These are phyloP conservation scores for Nansenia antarctica DNA, from an alignment of 2,113 vertebrate species.

Conservation along the genomic window DNA sequence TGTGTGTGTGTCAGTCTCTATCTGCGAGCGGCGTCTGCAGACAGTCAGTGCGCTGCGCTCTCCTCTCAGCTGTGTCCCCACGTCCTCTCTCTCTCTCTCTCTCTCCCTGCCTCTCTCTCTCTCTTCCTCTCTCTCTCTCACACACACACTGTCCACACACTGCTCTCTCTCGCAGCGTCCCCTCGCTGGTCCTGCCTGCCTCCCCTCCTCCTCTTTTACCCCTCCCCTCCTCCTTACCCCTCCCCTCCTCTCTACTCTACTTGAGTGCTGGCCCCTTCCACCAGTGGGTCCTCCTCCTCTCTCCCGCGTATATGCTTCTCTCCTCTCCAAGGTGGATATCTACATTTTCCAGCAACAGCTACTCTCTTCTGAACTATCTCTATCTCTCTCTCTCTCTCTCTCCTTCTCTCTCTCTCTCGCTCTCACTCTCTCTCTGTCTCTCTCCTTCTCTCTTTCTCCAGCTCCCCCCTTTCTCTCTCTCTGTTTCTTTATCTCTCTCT, in stretches of 20 bases:
- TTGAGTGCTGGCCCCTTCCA: constrained; percentile 32
- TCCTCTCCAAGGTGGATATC: constrained; percentile 55
- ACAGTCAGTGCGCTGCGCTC: constrained; percentile 63
- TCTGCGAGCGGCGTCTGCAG: constrained; percentile 61
- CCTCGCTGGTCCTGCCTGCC: constrained; percentile 14
- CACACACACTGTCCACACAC: too few species aligned
- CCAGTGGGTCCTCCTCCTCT: constrained; percentile 15
- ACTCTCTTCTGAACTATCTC: constrained; percentile 22
- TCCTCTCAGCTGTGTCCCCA: constrained; percentile 47
- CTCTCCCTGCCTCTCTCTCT: constrained; percentile 33
- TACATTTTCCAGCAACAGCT: constrained; percentile 58
- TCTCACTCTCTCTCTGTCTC: constrained; percentile 6
- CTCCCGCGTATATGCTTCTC: constrained; percentile 19
- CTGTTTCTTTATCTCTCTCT: not conserved
- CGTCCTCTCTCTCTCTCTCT: constrained; percentile 27
- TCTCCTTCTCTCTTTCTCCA: not conserved
- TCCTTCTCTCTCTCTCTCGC: constrained; percentile 33
- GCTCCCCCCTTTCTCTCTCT: constrained; percentile 23
- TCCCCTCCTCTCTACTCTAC: constrained; percentile 21
- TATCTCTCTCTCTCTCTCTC: constrained; percentile 5
- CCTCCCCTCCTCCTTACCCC: constrained; percentile 26
- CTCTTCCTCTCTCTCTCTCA: constrained; percentile 24
- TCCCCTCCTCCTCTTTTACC: not conserved
- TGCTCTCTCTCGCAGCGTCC: constrained; percentile 26
- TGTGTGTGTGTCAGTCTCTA: constrained; percentile 54